Percentiles rank a stretch among this genome's conserved stretches.
Evolutionary conservation across 2,797 vertebrate genomes (phyloP).

Genomic region (Nasua narica): DNA sequence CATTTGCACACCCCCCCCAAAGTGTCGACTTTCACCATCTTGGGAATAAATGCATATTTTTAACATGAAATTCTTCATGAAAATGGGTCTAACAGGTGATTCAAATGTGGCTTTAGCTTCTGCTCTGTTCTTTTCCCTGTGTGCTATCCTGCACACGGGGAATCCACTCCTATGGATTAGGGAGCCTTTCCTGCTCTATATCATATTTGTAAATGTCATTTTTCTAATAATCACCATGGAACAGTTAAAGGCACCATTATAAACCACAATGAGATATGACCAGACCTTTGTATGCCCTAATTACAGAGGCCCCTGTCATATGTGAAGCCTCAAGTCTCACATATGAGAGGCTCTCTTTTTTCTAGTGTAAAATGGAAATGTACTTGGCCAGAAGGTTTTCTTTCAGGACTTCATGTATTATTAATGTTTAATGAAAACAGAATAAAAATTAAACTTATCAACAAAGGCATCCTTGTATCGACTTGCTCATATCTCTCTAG

Average conservation of each 20-base stretch:
- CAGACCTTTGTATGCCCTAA: not conserved
- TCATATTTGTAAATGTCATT: not conserved
- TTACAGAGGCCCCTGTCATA: not conserved
- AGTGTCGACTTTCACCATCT: not conserved
- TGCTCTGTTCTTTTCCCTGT: not conserved
- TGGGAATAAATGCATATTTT: not conserved
- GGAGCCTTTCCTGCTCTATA: not conserved
- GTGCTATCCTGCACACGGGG: not conserved
- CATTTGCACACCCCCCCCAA: not conserved
- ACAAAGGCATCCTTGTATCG: not conserved
- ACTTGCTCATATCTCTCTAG: not conserved
- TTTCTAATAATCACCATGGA: not conserved
- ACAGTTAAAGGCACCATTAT: not conserved
- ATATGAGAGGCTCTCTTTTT: not conserved
- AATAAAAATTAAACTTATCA: slow-evolving; percentile 36
- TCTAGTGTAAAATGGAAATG: not conserved
- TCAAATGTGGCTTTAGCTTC: not conserved
- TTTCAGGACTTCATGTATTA: not conserved
- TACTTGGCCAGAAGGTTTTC: not conserved
- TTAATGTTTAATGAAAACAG: slow-evolving; percentile 18
- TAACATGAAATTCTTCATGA: not conserved
- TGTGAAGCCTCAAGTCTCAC: not conserved
- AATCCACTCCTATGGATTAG: not conserved
- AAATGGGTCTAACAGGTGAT: not conserved
- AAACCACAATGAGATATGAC: not conserved